Evolutionary conservation across 2,888 invertebrate species (phyloP).

Genomic region (Mechanitis messenoides): DNA sequence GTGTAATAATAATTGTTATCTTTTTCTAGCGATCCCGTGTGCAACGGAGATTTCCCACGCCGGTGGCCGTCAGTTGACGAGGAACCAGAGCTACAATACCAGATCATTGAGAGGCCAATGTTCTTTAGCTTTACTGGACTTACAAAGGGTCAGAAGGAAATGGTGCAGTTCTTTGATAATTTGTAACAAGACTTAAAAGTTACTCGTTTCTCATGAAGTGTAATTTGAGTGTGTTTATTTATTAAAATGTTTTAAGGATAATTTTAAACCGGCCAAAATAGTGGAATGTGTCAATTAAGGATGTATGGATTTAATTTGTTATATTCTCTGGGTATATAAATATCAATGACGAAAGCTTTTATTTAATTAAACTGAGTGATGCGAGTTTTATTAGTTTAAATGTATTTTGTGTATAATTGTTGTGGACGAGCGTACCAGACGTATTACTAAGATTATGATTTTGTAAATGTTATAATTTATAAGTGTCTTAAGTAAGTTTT

Average conservation of each 20-base stretch:
- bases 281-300: conserved; percentile 4
- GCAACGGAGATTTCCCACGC: conserved; percentile 29
- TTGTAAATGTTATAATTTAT: not conserved
- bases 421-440: conserved; percentile 6
- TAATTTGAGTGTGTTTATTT: conserved; percentile 15
- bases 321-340: not conserved
- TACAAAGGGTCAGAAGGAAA: conserved; percentile 36
- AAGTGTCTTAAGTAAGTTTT: conserved; percentile 3
- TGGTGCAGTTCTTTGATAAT: conserved; percentile 46
- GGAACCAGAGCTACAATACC: conserved; percentile 34
- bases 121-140: conserved; percentile 30
- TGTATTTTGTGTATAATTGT: not conserved
- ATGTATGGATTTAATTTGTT: not conserved
- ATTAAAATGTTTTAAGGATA: conserved; percentile 5
- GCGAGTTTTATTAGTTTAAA: too few relatives aligned
- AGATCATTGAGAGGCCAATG: conserved; percentile 41
- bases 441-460: conserved; percentile 15
- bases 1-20: conserved; percentile 2
- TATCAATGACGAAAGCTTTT: not conserved
- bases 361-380: not conserved
- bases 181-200: conserved; percentile 29
- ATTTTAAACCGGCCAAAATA: conserved; percentile 11
- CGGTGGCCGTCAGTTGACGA: conserved; percentile 42
- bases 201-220: conserved; percentile 12
- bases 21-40: conserved; percentile 48